Evolutionary conservation across 1,140 invertebrate species (phyloP), one percentile per base, ranked within the genome.

Genomic region (Mactra quadrangularis): DNA sequence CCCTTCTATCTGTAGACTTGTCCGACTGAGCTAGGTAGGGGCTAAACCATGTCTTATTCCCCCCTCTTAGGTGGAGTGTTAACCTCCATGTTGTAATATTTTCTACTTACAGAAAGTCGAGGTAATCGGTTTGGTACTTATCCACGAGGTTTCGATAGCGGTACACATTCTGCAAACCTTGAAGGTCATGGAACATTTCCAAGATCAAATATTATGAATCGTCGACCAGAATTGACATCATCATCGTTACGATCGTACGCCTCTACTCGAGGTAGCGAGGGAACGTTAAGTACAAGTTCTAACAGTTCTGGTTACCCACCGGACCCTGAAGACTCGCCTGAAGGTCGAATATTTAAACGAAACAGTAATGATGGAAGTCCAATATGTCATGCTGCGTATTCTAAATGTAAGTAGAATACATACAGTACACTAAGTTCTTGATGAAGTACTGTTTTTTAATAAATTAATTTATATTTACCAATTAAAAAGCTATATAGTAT

Each of bases 291-390:
- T 71, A 88, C 84, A n/a, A 89, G 89, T 75, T 91, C 87, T 27
- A 90, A 89, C 66, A 91, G 90, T 77, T 91, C 90, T 62, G 89
- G 91, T 31, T 85, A 89, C 72, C 89, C 88, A 29, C 85, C 88
- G 0, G 91, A 90, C 38, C 87, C 87, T 1, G 91, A 92, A 81
- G 91, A 92, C 71, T 91, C 90, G 0, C 91, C 91, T 0, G 90
- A 90, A 27, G 89, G 89, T 13, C 74, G 87, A 50, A 60, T 87
- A 25, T 82, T 74, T 33, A 89, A 88, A 75, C 64, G 88, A 22
- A 86, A 86, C 82, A 89, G 86, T 74, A 85, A 87, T 64, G 55
- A 86, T 27, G 87, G 87, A 29, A 87, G 86, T 74, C 86, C 88
- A 57, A 78, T 86, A n/a, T 87, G 83, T 71, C 86, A 79, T 15